phyloP scores from a whole-genome alignment of 2,888 invertebrate species.

The Patella ulyssiponensis region DNA sequence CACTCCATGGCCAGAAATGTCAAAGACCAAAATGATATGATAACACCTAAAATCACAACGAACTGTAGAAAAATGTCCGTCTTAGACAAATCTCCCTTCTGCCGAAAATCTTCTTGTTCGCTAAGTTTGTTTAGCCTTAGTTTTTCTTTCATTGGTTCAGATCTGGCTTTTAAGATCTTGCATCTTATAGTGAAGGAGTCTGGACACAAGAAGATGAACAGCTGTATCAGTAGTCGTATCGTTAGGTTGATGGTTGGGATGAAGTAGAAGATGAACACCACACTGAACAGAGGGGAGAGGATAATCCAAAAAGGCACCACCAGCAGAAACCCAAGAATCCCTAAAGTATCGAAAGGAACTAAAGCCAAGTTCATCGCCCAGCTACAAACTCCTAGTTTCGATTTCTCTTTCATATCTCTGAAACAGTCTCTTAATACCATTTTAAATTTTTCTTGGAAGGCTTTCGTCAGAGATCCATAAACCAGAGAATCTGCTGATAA shows the following conservation, averaged over 20 bases:
- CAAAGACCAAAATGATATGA: constrained; percentile 53
- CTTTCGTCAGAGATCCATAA: constrained; percentile 46
- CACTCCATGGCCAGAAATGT: constrained; percentile 62
- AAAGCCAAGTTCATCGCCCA: constrained; percentile 54
- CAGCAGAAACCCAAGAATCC: constrained; percentile 57
- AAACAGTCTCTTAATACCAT: constrained; percentile 51
- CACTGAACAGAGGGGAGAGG: constrained; percentile 47
- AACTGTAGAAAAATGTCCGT: constrained; percentile 37
- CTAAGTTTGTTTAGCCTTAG: constrained; percentile 35
- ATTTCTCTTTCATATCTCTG: constrained; percentile 54
- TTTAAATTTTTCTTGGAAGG: constrained; percentile 46
- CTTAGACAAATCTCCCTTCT: constrained; percentile 30
- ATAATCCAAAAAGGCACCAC: constrained; percentile 55
- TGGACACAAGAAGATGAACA: constrained; percentile 50
- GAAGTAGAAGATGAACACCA: constrained; percentile 58
- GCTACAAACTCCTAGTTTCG: constrained; percentile 32
- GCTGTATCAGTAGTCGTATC: constrained; percentile 53
- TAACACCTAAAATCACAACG: constrained; percentile 47
- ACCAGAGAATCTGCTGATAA: constrained; percentile 51
- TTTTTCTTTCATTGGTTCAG: constrained; percentile 13
- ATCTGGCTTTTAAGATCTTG: neutral
- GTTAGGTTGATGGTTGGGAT: constrained; percentile 63
- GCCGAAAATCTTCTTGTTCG: constrained; percentile 37
- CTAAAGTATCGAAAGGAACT: constrained; percentile 60
- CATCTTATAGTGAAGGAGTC: constrained; percentile 13